These are phyloP conservation scores for Setipinna tenuifilis DNA, from an alignment of 2,797 vertebrate species.

Conservation along the genomic window DNA sequence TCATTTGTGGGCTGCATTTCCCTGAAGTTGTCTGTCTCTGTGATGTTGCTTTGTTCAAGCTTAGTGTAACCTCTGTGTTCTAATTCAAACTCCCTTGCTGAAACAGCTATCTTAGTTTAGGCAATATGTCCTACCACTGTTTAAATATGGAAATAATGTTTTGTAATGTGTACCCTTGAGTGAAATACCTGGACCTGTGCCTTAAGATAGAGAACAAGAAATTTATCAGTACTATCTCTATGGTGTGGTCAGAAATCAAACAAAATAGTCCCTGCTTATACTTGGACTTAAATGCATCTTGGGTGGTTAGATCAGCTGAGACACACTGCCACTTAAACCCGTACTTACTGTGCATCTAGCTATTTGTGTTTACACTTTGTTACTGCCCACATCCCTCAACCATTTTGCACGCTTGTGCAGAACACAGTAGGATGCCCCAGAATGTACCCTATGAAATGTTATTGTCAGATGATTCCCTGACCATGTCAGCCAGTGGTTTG, in stretches of 20 bases:
- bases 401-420: too few relatives aligned
- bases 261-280: neutral
- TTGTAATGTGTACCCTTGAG: neutral
- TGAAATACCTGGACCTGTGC: constrained; percentile 3
- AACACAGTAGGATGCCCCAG: too few relatives aligned
- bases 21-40: neutral
- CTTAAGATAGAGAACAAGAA: constrained; percentile 25
- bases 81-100: neutral
- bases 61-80: neutral
- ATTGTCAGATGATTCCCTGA: too few relatives aligned
- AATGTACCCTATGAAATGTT: too few relatives aligned
- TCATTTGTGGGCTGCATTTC: neutral
- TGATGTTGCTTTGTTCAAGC: neutral
- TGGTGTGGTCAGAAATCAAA: constrained; percentile 10
- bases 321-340: too few relatives aligned
- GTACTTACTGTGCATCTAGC: too few relatives aligned
- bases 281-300: too few relatives aligned
- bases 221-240: neutral
- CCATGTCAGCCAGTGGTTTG: too few relatives aligned
- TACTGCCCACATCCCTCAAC: too few relatives aligned
- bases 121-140: constrained; percentile 13
- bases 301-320: too few relatives aligned
- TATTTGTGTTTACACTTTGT: too few relatives aligned
- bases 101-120: neutral
- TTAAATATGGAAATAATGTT: neutral